These are phyloP conservation scores for Ancistrus triradiatus DNA, from an alignment of 2,113 vertebrate genomes.

Conservation along the genomic window DNA sequence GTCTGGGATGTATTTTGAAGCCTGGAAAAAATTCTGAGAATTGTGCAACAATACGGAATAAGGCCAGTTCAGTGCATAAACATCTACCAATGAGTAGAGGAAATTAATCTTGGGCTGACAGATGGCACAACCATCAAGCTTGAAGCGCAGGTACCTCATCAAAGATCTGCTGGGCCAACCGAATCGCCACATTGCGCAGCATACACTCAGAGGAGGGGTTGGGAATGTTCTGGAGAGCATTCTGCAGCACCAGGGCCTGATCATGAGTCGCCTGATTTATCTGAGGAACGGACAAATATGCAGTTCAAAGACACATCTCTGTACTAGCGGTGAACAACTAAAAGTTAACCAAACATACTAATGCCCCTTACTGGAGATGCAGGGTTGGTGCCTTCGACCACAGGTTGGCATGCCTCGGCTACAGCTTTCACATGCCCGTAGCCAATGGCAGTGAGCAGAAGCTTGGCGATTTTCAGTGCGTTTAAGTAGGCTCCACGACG, in stretches of 20 bases:
- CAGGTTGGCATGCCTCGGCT: constrained; percentile 93
- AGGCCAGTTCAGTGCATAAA: no score
- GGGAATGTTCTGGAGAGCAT: constrained; percentile 95
- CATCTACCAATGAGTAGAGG: background rate
- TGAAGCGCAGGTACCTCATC: constrained; percentile 78
- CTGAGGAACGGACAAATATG: constrained; percentile 62
- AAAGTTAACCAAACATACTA: no score
- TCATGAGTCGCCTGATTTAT: constrained; percentile 94
- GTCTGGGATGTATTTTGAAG: constrained; percentile 96
- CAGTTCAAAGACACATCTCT: no score
- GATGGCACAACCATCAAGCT: background rate
- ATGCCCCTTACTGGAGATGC: constrained; percentile 79
- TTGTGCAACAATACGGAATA: constrained; percentile 17
- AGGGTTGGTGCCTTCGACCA: constrained; percentile 84
- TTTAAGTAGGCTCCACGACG: constrained; percentile 94
- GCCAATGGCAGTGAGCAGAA: constrained; percentile 89
- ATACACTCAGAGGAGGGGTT: constrained; percentile 97
- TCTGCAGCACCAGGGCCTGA: constrained; percentile 96
- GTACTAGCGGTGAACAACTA: no score
- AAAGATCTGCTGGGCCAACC: constrained; percentile 95
- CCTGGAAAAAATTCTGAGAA: constrained; percentile 73
- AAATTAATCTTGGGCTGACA: background rate
- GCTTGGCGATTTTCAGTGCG: constrained; percentile 93
- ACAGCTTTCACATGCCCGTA: constrained; percentile 94
- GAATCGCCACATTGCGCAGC: constrained; percentile 95